Evolutionary conservation across 2,888 invertebrate genomes (phyloP).

Genomic region (Mythimna pallens): DNA sequence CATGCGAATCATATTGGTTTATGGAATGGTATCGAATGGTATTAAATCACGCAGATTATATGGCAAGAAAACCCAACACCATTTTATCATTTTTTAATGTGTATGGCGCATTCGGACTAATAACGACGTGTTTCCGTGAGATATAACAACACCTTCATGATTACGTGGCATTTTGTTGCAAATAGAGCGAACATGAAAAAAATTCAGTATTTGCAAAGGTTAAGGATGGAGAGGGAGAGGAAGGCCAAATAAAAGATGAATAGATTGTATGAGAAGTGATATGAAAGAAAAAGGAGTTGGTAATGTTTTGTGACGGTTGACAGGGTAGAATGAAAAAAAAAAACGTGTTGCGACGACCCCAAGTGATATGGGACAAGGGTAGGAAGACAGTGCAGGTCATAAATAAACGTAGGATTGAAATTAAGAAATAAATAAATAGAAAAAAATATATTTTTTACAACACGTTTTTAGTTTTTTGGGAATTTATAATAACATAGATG

Average conservation of each 20-base stretch:
- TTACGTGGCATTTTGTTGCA: neutral
- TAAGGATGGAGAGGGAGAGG: neutral
- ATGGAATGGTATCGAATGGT: neutral
- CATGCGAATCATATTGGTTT: neutral
- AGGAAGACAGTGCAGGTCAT: no score
- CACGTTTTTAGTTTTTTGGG: neutral
- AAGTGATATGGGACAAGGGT: no score
- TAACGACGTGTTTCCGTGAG: neutral
- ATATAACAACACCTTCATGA: slow-evolving; percentile 13
- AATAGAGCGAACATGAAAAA: neutral
- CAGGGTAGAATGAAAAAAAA: no score
- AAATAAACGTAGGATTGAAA: neutral
- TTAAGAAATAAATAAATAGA: neutral
- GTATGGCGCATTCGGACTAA: neutral
- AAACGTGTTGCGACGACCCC: no score
- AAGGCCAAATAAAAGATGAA: no score
- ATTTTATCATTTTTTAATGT: neutral
- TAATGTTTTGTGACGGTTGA: no score
- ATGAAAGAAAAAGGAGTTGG: no score
- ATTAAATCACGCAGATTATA: neutral
- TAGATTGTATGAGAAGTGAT: no score
- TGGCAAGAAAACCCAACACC: neutral
- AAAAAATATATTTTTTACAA: neutral
- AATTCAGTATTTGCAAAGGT: neutral
- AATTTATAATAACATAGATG: no score